phyloP scores from a whole-genome alignment of 2,888 invertebrate species.

The Phania funesta region DNA sequence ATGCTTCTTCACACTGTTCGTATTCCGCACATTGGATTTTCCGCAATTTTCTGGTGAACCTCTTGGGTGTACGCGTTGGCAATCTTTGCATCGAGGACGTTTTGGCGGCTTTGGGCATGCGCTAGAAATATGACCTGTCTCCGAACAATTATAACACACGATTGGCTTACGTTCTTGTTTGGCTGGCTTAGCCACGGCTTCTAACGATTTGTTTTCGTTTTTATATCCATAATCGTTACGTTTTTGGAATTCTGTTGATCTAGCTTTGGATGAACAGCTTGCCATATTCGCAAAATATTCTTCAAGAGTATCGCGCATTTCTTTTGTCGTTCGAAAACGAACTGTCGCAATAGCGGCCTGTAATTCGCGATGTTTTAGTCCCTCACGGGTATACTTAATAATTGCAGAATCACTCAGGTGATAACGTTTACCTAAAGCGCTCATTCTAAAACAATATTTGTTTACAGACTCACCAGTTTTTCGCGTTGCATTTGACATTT shows the following conservation, averaged over 20 bases:
- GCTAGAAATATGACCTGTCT: neutral
- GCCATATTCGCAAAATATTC: conserved; percentile 48
- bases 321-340: conserved; percentile 31
- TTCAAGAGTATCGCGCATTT: conserved; percentile 46
- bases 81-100: neutral
- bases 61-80: neutral
- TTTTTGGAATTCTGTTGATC: neutral
- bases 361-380: conserved; percentile 44
- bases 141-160: conserved; percentile 20
- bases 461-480: conserved; percentile 17
- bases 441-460: conserved; percentile 60
- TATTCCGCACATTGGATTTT: conserved; percentile 1
- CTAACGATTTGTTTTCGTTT: neutral
- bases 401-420: conserved; percentile 36
- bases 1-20: neutral
- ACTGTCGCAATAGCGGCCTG: conserved; percentile 35
- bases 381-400: conserved; percentile 55
- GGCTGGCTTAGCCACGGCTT: neutral
- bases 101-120: conserved; percentile 2
- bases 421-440: conserved; percentile 38
- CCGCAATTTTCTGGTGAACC: conserved; percentile 30
- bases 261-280: neutral
- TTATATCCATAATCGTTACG: neutral
- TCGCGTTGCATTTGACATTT: conserved; percentile 23
- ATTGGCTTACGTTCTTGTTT: neutral